Conservation (phyloP, 2,113 vertebrate genomes). For the Zosterops japonicus region DNA sequence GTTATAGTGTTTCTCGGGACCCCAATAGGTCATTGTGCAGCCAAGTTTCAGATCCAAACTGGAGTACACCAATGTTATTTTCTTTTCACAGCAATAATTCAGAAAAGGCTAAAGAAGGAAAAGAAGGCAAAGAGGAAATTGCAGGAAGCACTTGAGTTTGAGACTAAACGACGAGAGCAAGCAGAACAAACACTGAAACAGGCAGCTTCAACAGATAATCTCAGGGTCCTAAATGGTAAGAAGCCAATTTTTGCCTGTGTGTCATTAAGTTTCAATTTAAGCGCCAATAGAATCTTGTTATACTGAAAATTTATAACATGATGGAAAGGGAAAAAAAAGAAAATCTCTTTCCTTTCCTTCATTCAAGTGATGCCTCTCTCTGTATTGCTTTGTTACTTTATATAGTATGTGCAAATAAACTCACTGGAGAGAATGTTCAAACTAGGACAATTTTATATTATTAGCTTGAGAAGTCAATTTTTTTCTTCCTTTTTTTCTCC, state of each 20-base stretch:
- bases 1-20: background rate
- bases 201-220: conserved; percentile 91
- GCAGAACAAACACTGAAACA: conserved; percentile 95
- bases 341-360: background rate
- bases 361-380: background rate
- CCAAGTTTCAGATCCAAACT: background rate
- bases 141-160: conserved; percentile 98
- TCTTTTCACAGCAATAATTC: conserved; percentile 88
- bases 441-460: conserved; percentile 34
- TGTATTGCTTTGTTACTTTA: conserved; percentile 13
- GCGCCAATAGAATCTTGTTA: background rate
- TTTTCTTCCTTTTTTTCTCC: background rate
- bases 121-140: conserved; percentile 99
- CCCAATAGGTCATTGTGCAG: background rate
- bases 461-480: conserved; percentile 36
- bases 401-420: conserved; percentile 1
- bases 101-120: conserved; percentile 99
- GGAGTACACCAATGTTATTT: background rate
- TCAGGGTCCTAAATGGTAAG: conserved; percentile 96
- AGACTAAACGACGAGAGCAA: conserved; percentile 96
- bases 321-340: background rate
- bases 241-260: background rate
- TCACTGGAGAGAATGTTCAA: background rate
- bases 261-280: background rate
- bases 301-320: background rate